Evolutionary conservation across 2,113 vertebrate species (phyloP), one percentile per base, ranked within the genome.

Genomic region (Fregetta grallaria): DNA sequence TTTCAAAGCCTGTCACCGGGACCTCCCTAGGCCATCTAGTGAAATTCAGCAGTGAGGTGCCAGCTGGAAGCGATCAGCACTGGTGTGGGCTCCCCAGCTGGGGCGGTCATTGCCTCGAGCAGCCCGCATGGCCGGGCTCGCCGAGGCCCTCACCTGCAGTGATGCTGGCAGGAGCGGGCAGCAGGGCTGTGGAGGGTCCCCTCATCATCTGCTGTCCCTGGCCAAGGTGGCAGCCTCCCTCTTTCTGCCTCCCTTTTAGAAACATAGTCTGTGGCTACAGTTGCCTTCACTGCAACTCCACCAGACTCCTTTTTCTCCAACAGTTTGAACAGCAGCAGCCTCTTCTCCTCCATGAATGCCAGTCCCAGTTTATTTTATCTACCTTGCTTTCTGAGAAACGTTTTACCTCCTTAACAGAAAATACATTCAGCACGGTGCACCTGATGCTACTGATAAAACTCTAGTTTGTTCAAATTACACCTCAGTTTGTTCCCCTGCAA

Each of bases 41-140:
- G 61, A 56, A 55, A 76, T 25, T 22, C 6, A 3, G 78, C 1
- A 1, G 17, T 1, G 0, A 22, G 32, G 49, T n/a, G 63, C 53
- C 63, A 79, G 77, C 62, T 68, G 53, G 22, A 61, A 59, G 70
- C 59, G 55, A 7, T 2, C 7, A 10, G 40, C 53, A 40, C 58
- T 1, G 2, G 13, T 8, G 38, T 21, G 53, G 65, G 53, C 52
- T 71, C 55, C 67, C 40, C 62, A 53, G 42, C 50, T 1, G 7
- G 25, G 44, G 29, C 1, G 5, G 50, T 15, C 45, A 23, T 2
- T 8, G 23, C 86, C 49, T 42, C 3, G 0, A 49, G 68, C 40
- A 36, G n/a, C 36, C 70, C 29, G 1, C 38, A 3, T 0, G 2
- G 82, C 29, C 0, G 0, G 29, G 73, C 34, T 26, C 1, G 0